Evolutionary conservation across 2,888 invertebrate species (phyloP), one percentile per base, ranked within the genome.

Genomic region (Cosmorhoe ocellata): DNA sequence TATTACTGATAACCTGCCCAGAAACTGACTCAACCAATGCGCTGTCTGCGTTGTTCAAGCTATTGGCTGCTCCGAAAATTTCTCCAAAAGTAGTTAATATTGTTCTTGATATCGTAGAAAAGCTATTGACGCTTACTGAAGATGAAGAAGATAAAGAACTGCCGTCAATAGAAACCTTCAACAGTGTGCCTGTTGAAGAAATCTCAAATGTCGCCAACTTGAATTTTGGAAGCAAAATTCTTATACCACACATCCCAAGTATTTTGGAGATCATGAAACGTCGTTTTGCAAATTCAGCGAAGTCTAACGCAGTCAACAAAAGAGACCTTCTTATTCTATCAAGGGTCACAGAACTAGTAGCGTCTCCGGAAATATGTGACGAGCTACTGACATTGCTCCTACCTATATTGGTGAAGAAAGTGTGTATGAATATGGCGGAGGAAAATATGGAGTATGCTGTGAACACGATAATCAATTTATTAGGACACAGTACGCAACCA

Each of bases 101-200:
- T 24, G 93, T 96, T 43, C 82, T 96, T 64, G 94, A 94, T 64
- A 93, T 96, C 84, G 84, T 96, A 8, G 95, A 96, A 67, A 94
- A 94, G 56, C 76, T 97, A 56, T 71, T 97, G 42, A 94, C 93
- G 0, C 76, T 94, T 11, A 90, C 93, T 61, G 91, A 92, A 59
- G 92, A 93, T 28, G 92, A 92, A 52, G 87, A 91, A 64, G 90
- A 88, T 11, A 84, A 83, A 66, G 80, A 86, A 50, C 62, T 84
- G 52, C 63, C 71, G 39, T 69, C 69, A 10, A 80, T 91, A 56
- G 81, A 87, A 59, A 78, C 90, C 34, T 84, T 90, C 53, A 76
- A 73, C 42, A 61, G 63, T 14, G 53, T 91, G 50, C 68, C 84
- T 8, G 46, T 81, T 6, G 63, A 67, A 9, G 60, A 43, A 61